Percentiles rank a stretch among this genome's conserved stretches.
Evolutionary conservation across 2,888 invertebrate genomes (phyloP).

Genomic region (Scaptomyza tumidula): DNA sequence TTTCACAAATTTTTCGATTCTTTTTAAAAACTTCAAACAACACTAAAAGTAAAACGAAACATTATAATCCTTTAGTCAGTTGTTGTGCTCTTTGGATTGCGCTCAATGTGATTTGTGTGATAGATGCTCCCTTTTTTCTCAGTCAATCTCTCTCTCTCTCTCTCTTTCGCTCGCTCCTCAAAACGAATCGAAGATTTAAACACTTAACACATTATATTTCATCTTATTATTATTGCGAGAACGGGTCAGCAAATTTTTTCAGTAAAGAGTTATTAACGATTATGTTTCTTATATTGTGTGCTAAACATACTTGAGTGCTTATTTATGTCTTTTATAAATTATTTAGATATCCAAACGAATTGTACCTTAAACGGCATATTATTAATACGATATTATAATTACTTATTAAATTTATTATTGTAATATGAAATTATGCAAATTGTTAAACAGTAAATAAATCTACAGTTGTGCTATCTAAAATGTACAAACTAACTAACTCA

Average conservation of each 20-base stretch:
- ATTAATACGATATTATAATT: conserved; percentile 52
- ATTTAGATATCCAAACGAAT: conserved; percentile 54
- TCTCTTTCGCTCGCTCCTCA: not conserved
- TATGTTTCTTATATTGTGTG: conserved; percentile 40
- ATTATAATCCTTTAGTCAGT: conserved; percentile 12
- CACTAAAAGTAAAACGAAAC: not conserved
- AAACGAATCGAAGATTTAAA: not conserved
- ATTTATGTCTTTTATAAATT: conserved; percentile 54
- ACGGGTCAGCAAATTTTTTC: conserved; percentile 20
- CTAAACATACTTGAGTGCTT: conserved; percentile 43
- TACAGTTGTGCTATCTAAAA: conserved; percentile 53
- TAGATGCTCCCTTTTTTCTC: conserved; percentile 35
- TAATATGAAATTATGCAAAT: conserved; percentile 62
- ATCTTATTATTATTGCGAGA: not conserved
- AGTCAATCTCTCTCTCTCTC: not conserved
- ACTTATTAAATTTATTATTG: conserved; percentile 46
- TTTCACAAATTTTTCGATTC: conserved; percentile 72
- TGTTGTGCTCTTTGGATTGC: conserved; percentile 30
- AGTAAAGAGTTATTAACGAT: conserved; percentile 39
- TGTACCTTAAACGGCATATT: conserved; percentile 72
- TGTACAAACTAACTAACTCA: not conserved
- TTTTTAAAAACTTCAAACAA: not conserved
- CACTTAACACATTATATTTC: not conserved
- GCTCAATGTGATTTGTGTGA: conserved; percentile 63
- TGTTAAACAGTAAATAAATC: conserved; percentile 68